phyloP scores from a whole-genome alignment of 2,888 invertebrate genomes.

The Stenolophus ochropezus region DNA sequence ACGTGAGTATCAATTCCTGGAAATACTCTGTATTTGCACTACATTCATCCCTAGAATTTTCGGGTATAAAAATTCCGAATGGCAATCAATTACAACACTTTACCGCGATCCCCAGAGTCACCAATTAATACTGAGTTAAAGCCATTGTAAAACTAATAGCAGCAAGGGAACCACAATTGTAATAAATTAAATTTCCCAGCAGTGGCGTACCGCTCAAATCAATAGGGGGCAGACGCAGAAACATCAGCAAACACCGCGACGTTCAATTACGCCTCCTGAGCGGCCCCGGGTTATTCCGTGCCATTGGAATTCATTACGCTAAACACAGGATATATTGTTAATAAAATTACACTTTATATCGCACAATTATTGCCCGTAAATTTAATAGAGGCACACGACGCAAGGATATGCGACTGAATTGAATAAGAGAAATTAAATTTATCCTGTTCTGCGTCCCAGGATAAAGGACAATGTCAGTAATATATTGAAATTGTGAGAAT shows the following conservation, averaged over 20 bases:
- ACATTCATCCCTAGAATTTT: too few relatives aligned
- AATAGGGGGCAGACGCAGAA: neutral
- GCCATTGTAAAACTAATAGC: neutral
- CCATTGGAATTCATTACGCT: neutral
- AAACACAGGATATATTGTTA: neutral
- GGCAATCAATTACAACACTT: neutral
- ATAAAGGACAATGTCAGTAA: neutral
- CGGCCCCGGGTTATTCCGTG: neutral
- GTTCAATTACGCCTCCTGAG: neutral
- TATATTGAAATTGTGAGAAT: neutral
- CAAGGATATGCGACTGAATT: neutral
- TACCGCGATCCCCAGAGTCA: neutral
- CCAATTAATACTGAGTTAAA: neutral
- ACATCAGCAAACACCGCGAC: neutral
- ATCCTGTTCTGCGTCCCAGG: neutral
- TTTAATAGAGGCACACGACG: neutral
- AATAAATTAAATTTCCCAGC: conserved; percentile 32
- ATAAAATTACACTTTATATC: neutral
- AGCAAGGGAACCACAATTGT: neutral
- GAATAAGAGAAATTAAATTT: neutral
- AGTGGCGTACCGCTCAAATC: neutral
- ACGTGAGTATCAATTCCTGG: too few relatives aligned
- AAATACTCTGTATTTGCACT: too few relatives aligned
- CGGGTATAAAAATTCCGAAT: too few relatives aligned
- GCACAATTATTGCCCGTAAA: neutral